A percentile compares a stretch with the other conserved stretches of the same genome.
Evolutionary conservation across 2,888 invertebrate species (phyloP).

Genomic region (Saturnia pavonia): DNA sequence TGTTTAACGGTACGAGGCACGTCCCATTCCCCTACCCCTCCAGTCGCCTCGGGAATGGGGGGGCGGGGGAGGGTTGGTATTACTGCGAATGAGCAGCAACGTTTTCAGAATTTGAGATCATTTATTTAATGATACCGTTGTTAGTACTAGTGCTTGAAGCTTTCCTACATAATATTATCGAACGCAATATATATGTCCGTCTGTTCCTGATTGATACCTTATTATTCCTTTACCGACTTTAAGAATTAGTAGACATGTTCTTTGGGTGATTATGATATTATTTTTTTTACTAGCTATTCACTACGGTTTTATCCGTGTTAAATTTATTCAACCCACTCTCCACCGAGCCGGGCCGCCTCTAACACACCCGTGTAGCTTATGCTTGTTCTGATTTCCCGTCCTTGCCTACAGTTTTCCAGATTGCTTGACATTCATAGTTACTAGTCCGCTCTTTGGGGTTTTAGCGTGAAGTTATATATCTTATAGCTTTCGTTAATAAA

Average conservation of each 20-base stretch:
- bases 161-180: not conserved
- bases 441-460: no score
- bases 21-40: conserved; percentile 24
- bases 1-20: conserved; percentile 50
- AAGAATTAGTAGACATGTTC: not conserved
- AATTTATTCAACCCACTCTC: no score
- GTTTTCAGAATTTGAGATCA: conserved; percentile 6
- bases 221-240: not conserved
- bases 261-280: no score
- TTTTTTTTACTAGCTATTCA: no score
- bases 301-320: no score
- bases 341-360: no score
- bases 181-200: not conserved
- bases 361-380: no score
- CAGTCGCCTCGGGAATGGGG: conserved; percentile 7
- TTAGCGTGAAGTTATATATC: no score
- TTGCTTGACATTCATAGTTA: no score
- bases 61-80: conserved; percentile 3
- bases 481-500: no score
- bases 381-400: no score
- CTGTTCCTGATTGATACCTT: not conserved
- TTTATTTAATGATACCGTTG: not conserved
- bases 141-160: not conserved
- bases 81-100: conserved; percentile 6
- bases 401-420: no score